Base-by-base conservation (phyloP, 1,140 invertebrate genomes). In the Pogonomyrmex californicus region DNA sequence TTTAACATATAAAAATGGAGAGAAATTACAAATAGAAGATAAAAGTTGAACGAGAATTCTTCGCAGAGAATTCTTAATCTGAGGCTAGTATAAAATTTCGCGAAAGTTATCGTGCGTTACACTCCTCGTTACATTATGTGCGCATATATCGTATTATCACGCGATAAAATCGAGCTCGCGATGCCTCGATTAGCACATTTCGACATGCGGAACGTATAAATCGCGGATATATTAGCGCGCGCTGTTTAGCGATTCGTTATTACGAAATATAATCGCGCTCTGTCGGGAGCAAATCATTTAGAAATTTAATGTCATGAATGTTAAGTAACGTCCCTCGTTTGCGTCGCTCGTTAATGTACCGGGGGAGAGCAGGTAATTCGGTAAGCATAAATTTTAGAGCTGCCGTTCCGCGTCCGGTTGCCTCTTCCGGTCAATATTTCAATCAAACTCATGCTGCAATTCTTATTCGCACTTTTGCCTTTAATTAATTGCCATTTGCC, bases 291-390 rank as follows among this genome's bases (percentile, higher is more conserved):
- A 41, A 87, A 87, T 87, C 86, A 78, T 87, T 87, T 87, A 87
- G 86, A 87, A 83, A 85, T 87, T 87, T 87, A 87, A 83, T 65
- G 79, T 56, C 79, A 83, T 87, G 86, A 87, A 87, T 87, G 86
- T 87, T 87, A 87, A 87, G 86, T 73, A 87, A 87, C 86, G 79
- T 62, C 76, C 51, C 83, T 86, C 83, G 83, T 86, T 86, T 81
- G 76, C 75, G 85, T 83, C 51, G 85, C 58, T 85, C 79, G 86
- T 87, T 87, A 87, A 87, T 87, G 86, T 87, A 87, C 86, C 79
- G 17, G 9, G 86, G 60, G 68, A 73, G 79, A 73, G 68, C 56
- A 83, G 78, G 79, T 87, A 87, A 87, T 87, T 87, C 86, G 86
- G 86, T 75, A 83, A 87, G 79, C 86, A 87, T 87, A 87, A 87